Evolutionary conservation across 2,113 vertebrate species (phyloP).

Genomic region (Dasyurus viverrinus): DNA sequence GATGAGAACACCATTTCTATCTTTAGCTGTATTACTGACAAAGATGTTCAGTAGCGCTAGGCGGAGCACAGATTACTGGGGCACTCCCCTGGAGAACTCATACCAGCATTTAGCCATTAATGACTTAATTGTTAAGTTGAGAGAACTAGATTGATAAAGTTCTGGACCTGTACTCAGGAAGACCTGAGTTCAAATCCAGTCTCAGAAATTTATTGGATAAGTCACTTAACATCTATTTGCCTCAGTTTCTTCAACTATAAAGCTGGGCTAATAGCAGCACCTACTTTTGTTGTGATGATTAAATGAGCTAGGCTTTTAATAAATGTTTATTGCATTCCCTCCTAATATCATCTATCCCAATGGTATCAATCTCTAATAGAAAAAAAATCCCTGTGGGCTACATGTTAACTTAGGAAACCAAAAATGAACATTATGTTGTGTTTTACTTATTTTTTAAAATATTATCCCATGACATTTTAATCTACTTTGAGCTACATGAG

Average conservation of each 20-base stretch:
- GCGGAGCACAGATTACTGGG: no score
- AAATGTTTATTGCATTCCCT: neutral
- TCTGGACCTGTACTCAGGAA: no score
- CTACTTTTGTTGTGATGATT: neutral
- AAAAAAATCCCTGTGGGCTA: neutral
- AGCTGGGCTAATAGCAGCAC: neutral
- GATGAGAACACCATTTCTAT: no score
- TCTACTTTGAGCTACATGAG: neutral
- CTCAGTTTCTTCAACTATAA: neutral
- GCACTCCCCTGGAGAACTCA: no score
- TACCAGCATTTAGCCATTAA: no score
- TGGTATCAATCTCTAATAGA: neutral
- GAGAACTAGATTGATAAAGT: no score
- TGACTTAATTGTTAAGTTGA: no score
- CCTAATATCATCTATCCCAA: neutral
- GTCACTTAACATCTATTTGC: neutral
- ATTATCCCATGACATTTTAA: neutral
- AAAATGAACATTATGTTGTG: neutral
- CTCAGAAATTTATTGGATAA: neutral
- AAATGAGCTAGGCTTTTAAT: neutral
- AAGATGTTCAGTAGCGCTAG: no score
- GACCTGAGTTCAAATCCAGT: no score
- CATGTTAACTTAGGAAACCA: neutral
- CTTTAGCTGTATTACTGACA: no score
- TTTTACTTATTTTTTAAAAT: neutral